Evolutionary conservation across 1,140 invertebrate species (phyloP).

Genomic region (Brachionus koreanus): DNA sequence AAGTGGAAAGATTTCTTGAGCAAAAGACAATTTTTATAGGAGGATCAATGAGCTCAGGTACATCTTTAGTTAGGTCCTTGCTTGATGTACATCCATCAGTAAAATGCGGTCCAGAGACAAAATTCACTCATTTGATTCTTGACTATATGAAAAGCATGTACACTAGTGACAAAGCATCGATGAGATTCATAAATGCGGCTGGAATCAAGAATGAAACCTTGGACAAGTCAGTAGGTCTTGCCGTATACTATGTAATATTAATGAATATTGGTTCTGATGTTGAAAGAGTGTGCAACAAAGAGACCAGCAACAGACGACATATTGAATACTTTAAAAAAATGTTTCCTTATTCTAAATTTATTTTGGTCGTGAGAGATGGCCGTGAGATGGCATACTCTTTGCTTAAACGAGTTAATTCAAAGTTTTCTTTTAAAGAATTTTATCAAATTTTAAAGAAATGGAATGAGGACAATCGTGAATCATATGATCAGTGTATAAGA

Average conservation of each 20-base stretch:
- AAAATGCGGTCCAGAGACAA: conserved; percentile 92
- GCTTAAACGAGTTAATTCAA: background rate
- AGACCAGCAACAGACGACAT: background rate
- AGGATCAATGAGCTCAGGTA: conserved; percentile 89
- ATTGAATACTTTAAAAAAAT: background rate
- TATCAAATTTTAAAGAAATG: background rate
- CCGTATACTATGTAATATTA: background rate
- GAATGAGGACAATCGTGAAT: background rate
- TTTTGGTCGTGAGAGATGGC: background rate
- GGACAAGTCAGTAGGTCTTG: conserved; percentile 65
- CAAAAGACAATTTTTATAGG: conserved; percentile 59
- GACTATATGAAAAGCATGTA: conserved; percentile 73
- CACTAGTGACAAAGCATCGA: conserved; percentile 80
- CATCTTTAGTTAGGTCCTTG: conserved; percentile 93
- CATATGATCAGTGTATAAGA: background rate
- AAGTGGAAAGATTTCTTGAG: background rate
- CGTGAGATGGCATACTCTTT: background rate
- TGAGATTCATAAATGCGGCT: conserved; percentile 70
- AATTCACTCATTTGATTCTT: conserved; percentile 62
- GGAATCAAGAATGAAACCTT: background rate
- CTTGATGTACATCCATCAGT: conserved; percentile 94
- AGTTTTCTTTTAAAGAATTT: background rate
- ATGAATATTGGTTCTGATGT: background rate
- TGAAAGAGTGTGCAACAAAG: background rate
- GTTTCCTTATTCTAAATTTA: conserved; percentile 10